Evolutionary conservation across 2,797 vertebrate species (phyloP).

Genomic region (Hippoglossus hippoglossus): DNA sequence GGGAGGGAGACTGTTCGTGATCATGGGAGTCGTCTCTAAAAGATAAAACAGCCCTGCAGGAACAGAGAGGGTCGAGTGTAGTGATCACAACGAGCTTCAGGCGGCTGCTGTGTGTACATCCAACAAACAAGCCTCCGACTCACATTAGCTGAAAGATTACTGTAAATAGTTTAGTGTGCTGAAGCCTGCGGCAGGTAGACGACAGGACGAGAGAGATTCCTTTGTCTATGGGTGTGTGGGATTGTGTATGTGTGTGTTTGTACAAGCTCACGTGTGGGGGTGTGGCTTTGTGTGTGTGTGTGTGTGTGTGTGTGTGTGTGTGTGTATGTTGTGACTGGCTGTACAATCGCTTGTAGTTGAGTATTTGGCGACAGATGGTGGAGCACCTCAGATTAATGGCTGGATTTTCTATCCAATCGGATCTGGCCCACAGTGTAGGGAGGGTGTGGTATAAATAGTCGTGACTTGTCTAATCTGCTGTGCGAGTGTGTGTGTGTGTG

Average conservation of each 20-base stretch:
- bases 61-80: slow-evolving; percentile 16
- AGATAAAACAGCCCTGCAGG: not conserved
- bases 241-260: slow-evolving; percentile 9
- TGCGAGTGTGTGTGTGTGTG: slow-evolving; percentile 36
- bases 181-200: slow-evolving; percentile 38
- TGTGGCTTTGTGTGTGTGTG: slow-evolving; percentile 28
- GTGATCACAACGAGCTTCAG: slow-evolving; percentile 6
- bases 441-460: slow-evolving; percentile 85
- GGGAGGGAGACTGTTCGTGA: not conserved
- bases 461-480: slow-evolving; percentile 75
- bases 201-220: slow-evolving; percentile 13
- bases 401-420: slow-evolving; percentile 83
- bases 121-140: slow-evolving; percentile 5
- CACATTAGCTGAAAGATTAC: slow-evolving; percentile 55
- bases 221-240: slow-evolving; percentile 17
- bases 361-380: slow-evolving; percentile 82
- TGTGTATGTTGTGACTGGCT: slow-evolving; percentile 55
- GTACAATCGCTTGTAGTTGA: slow-evolving; percentile 55
- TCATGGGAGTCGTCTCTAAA: too few relatives aligned
- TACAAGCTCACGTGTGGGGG: slow-evolving; percentile 26
- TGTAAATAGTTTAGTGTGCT: slow-evolving; percentile 59
- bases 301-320: slow-evolving; percentile 33
- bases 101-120: slow-evolving; percentile 41
- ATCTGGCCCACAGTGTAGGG: slow-evolving; percentile 70
- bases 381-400: slow-evolving; percentile 85